Base-by-base conservation (phyloP, 2,113 vertebrate genomes). In the Sceloporus undulatus region DNA sequence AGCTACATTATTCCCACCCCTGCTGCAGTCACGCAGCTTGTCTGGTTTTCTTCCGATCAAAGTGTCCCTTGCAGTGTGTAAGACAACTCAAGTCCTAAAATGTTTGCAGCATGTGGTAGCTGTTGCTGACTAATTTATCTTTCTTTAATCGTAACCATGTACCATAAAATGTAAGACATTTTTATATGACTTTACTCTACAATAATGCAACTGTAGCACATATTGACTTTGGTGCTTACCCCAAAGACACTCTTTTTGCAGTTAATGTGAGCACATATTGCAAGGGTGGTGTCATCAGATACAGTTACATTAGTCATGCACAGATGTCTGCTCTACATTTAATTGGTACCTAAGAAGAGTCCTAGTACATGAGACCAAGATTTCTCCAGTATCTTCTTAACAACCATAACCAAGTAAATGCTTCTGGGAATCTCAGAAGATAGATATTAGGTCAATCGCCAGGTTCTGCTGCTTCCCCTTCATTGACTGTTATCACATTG, bases 31-130 rank as follows among this genome's bases (percentile, higher is more conserved):
- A 82, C 27, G 16, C 78, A 79, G 18, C 54, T 77, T 82, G 65
- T 66, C 87, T 79, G 66, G 7, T 74, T 75, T 71, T 75, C 71
- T 87, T 90, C 34, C 71, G 90, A 89, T 85, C 93, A 88, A 89
- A 90, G 92, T 92, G 21, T 92, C 88, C 90, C 79, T 87, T 79
- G 94, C 91, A 78, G 91, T 93, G 87, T 89, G 82, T 91, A 87
- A 62, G 94, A 91, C 90, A 91, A 91, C 5, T 62, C 93, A 92
- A 93, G 84, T 7, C 0, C 82, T 90, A 68, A 90, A 65, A 40
- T 79, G 14, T 82, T 86, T 89, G 79, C 87, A 88, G 90, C 91
- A 59, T 2, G 71, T 90, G 38, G n/a, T 92, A 83, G 85, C 81
- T 87, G 18, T 52, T 87, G 88, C 85, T 85, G 91, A 23, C 3